phyloP scores from a whole-genome alignment of 2,797 vertebrate species.

The Acanthornis magna region DNA sequence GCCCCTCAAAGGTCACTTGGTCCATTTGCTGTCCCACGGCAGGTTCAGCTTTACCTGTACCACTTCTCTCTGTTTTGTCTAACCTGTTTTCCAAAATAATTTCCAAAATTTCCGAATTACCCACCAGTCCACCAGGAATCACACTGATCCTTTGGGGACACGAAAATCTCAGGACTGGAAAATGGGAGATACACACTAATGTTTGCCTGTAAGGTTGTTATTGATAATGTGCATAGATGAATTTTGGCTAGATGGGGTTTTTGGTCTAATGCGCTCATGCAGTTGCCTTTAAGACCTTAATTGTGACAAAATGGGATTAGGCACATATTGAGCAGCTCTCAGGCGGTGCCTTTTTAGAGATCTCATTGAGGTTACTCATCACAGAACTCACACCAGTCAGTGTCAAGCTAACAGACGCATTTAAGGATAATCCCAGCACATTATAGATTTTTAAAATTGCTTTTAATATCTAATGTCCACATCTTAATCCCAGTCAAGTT shows the following conservation, averaged over 20 bases:
- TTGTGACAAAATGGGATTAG: background rate
- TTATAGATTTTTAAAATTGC: background rate
- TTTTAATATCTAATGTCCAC: background rate
- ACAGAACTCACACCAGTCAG: background rate
- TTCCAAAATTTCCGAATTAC: background rate
- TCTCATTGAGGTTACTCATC: background rate
- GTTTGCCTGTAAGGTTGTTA: background rate
- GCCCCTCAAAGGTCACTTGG: background rate
- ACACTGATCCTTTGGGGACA: rapidly evolving
- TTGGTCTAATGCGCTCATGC: background rate
- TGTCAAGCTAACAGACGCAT: background rate
- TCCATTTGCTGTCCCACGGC: background rate
- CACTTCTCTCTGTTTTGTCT: background rate
- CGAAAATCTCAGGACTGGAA: background rate
- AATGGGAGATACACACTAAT: background rate
- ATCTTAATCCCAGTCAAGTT: background rate
- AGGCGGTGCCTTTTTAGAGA: background rate
- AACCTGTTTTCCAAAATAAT: background rate
- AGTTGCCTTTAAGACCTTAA: background rate
- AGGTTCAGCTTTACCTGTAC: background rate
- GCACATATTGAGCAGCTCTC: background rate
- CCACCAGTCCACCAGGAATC: background rate
- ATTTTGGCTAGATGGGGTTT: background rate
- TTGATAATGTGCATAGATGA: background rate
- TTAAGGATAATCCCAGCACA: rapidly evolving